Conservation (phyloP, 1,140 invertebrate species). For the Papilio machaon region DNA sequence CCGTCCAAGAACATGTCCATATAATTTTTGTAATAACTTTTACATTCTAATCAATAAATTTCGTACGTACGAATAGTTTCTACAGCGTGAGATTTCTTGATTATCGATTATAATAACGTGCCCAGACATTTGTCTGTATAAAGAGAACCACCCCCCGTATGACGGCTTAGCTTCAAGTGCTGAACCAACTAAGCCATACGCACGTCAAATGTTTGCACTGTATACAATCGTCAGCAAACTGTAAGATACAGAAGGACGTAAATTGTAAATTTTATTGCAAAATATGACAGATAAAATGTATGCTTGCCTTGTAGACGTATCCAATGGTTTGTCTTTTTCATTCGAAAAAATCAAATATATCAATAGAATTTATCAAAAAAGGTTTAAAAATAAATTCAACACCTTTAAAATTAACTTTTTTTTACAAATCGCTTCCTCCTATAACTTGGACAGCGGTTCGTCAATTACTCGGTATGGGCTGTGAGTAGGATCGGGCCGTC, state of each 20-base stretch:
- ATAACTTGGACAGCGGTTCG: conserved; percentile 8
- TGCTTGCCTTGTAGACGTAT: no score
- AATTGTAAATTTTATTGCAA: not conserved
- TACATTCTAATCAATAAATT: no score
- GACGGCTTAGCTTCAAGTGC: not conserved
- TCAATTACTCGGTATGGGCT: conserved; percentile 26
- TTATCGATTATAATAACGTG: conserved; percentile 5
- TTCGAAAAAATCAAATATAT: no score
- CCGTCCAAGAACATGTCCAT: not conserved
- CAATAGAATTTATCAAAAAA: no score
- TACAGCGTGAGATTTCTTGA: not conserved
- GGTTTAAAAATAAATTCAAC: no score
- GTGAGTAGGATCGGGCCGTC: conserved; percentile 17
- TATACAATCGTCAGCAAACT: not conserved
- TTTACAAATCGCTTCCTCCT: conserved; percentile 9
- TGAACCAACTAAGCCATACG: conserved; percentile 9
- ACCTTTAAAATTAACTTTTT: not conserved
- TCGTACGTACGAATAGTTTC: not conserved
- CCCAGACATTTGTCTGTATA: not conserved
- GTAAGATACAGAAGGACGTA: not conserved
- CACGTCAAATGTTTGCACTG: conserved; percentile 10
- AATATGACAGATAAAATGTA: not conserved
- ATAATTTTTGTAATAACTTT: no score
- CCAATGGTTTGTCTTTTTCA: no score
- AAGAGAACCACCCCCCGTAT: not conserved